phyloP scores from a whole-genome alignment of 2,888 invertebrate species.

The Zhuqinia jingwanae region DNA sequence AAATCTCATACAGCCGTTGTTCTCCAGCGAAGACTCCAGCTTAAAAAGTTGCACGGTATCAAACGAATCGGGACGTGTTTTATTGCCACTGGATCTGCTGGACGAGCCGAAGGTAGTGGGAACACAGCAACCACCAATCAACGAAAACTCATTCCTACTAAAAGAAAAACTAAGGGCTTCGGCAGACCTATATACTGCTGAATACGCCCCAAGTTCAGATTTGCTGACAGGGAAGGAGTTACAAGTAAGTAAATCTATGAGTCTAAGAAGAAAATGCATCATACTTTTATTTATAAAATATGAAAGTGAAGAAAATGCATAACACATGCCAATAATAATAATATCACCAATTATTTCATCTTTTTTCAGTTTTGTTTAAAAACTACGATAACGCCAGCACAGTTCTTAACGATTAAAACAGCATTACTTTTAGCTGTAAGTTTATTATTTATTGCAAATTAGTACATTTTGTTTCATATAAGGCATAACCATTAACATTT shows the following conservation, averaged over 20 bases:
- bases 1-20: conserved; percentile 87
- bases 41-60: conserved; percentile 78
- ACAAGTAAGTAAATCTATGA: conserved; percentile 40
- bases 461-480: neutral
- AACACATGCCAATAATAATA: too few species aligned
- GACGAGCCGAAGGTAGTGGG: conserved; percentile 49
- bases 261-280: too few species aligned
- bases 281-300: too few species aligned
- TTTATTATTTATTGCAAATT: conserved; percentile 24
- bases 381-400: conserved; percentile 81
- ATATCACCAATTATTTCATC: neutral
- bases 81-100: conserved; percentile 73
- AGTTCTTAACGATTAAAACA: conserved; percentile 94
- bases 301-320: neutral
- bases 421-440: conserved; percentile 86
- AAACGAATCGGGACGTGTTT: conserved; percentile 77
- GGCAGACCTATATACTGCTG: conserved; percentile 79
- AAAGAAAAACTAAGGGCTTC: conserved; percentile 78
- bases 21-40: conserved; percentile 79
- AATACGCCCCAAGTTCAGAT: conserved; percentile 63
- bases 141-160: conserved; percentile 73
- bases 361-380: conserved; percentile 73
- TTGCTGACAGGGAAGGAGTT: conserved; percentile 67
- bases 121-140: conserved; percentile 11
- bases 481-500: neutral